Evolutionary conservation across 1,140 invertebrate species (phyloP).

Genomic region (Sycophaga agraensis): DNA sequence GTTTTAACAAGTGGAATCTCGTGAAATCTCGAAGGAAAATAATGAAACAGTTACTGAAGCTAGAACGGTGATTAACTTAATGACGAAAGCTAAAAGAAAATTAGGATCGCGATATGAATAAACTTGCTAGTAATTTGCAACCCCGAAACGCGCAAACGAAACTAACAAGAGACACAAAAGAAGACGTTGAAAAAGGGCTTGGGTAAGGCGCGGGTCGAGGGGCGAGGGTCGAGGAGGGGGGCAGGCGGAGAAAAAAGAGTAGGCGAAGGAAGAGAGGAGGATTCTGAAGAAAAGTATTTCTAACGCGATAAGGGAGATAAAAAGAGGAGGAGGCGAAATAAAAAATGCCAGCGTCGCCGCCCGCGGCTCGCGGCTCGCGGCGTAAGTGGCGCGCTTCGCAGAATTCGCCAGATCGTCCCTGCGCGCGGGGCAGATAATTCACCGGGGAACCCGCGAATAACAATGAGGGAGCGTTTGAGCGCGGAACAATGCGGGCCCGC

Average conservation of each 20-base stretch:
- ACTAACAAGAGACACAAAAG: too few relatives aligned
- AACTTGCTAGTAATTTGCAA: too few relatives aligned
- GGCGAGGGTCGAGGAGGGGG: neutral
- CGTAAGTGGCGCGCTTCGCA: constrained; percentile 27
- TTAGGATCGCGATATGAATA: too few relatives aligned
- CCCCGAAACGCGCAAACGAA: too few relatives aligned
- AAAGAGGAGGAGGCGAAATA: constrained; percentile 9
- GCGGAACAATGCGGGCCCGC: constrained; percentile 26
- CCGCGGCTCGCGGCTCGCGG: neutral
- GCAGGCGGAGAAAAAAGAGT: neutral
- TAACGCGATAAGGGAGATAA: constrained; percentile 29
- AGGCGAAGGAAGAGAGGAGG: neutral
- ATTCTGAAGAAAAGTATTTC: constrained; percentile 24
- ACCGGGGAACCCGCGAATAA: constrained; percentile 28
- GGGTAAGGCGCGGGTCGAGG: neutral
- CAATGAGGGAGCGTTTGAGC: constrained; percentile 25
- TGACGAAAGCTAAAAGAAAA: too few relatives aligned
- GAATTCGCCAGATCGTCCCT: constrained; percentile 28
- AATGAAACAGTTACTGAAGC: too few relatives aligned
- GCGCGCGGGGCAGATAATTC: constrained; percentile 29
- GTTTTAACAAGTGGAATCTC: too few relatives aligned
- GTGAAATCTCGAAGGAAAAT: too few relatives aligned
- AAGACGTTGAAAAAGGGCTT: neutral
- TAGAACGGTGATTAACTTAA: too few relatives aligned
- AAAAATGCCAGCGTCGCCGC: constrained; percentile 18